Base-by-base conservation (phyloP, 1,140 invertebrate species). In the Brachionus koreanus region DNA sequence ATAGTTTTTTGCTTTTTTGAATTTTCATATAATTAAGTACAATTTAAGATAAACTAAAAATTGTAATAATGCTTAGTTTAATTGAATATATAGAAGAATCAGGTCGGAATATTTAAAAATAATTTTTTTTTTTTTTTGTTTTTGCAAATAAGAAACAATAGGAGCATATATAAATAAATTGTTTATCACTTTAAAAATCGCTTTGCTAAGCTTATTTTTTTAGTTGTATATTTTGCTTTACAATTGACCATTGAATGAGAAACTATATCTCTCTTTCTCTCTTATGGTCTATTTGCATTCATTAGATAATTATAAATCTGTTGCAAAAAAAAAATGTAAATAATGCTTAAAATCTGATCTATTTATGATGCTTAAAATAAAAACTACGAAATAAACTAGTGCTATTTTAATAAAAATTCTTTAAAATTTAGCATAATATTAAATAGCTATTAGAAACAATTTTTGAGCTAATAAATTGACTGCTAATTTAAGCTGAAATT, bases 21-120 rank as follows among this genome's bases (percentile, higher is more conserved):
- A 69, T 33, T 65, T 65, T 65, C 63, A 65, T 65, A 65, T 65
- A 65, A 65, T 65, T 65, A 65, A 69, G 65, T 69, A 39, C 65
- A 39, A 69, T 69, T 37, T 19, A 57, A 39, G 37, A 69, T 69
- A 69, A 69, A 69, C 65, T 69, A 39, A 39, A 39, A 39, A 19
- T 69, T 69, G 65, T 69, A 69, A 69, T 69, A 69, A 69, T 69
- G 16, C 35, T 69, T 39, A 69, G 4, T 39, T 69, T 69, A 69
- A 69, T 69, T 69, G 65, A 42, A 42, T 37, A 42, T 37, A 19
- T 12, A 39, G 29, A 33, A 37, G 3, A 57, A 57, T 65, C 63
- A 65, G 25, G 25, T 65, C 63, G 25, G 25, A 33, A 5, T 65
- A 33, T 33, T 33, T 65, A 13, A 3, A 65, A 65, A 65, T 13